Base-by-base conservation (phyloP, 2,113 vertebrate species). In the Nerophis lumbriciformis region DNA sequence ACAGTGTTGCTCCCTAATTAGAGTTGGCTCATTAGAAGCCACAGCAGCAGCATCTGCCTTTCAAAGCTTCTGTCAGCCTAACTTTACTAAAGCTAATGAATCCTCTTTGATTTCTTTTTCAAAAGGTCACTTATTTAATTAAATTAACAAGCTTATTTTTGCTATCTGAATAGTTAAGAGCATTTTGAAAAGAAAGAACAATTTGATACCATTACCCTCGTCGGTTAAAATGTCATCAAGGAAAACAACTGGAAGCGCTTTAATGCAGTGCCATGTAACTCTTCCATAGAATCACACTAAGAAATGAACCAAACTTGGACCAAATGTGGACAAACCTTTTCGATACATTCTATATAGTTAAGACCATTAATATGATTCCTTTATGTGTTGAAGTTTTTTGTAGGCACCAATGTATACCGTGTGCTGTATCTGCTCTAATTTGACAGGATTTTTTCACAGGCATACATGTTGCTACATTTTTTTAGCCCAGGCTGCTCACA, bases 21-120 rank as follows among this genome's bases (percentile, higher is more conserved):
- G 85, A 80, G 70, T 66, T 85, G 82, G 87, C 89, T 92, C 88
- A 90, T 92, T 92, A 91, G 87, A 88, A 88, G 88, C 84, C 85
- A 83, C 84, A 86, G 85, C 84, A 88, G 85, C 87, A 88, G 87
- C 89, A 90, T 91, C 89, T 91, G 89, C 88, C 87, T 90, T 92
- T 91, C 90, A 91, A 90, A 90, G 91, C 88, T 87, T 82, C 84
- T 90, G 91, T 90, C 90, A 90, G 87, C 77, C 89, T 88, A 90
- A 91, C 90, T 90, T 90, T 90, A 88, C 88, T 89, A 88, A 90
- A 91, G 88, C 90, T 91, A 91, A 91, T 91, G 89, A 89, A 91
- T 90, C 89, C 87, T 80, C 89, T 90, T 91, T 90, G 87, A 90
- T 90, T 91, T 87, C 79, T 85, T 87, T 89, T 87, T 90, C 85